Percentiles rank a stretch among this genome's conserved stretches.
Evolutionary conservation across 2,113 vertebrate genomes (phyloP).

Genomic region (Girardinichthys multiradiatus): DNA sequence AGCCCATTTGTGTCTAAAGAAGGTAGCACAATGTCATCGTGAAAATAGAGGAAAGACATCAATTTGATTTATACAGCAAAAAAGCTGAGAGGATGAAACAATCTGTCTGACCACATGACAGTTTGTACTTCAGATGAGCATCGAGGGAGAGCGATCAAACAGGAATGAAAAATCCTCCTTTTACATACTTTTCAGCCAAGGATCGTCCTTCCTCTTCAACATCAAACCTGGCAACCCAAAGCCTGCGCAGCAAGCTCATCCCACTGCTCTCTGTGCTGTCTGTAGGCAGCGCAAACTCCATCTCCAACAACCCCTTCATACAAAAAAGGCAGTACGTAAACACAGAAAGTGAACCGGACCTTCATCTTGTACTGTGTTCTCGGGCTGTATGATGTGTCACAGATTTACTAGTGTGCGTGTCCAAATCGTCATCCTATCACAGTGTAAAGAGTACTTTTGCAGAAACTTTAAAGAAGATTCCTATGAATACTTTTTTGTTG

Average conservation of each 20-base stretch:
- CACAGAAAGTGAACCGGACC: not conserved
- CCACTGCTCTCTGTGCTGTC: slow-evolving; percentile 89
- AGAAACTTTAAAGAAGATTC: no score
- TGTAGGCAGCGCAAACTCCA: slow-evolving; percentile 92
- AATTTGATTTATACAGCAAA: not conserved
- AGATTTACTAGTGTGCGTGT: no score
- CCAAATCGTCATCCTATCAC: no score
- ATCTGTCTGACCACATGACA: no score
- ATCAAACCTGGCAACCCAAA: slow-evolving; percentile 95
- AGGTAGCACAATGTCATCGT: not conserved
- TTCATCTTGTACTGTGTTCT: no score
- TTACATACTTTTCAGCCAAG: slow-evolving; percentile 87
- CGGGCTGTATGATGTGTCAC: no score
- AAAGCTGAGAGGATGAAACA: no score
- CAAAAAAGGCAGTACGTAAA: not conserved
- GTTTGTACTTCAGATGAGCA: not conserved
- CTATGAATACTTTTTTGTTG: no score
- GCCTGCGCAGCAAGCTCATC: slow-evolving; percentile 87
- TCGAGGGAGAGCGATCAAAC: not conserved
- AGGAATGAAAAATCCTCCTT: not conserved
- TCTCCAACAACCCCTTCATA: slow-evolving; percentile 90
- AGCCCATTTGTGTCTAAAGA: not conserved
- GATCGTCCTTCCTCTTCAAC: slow-evolving; percentile 88
- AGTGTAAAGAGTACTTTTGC: no score
- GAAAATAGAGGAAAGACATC: not conserved